Evolutionary conservation across 2,888 invertebrate genomes (phyloP).

Genomic region (Trachelus iudaicus): DNA sequence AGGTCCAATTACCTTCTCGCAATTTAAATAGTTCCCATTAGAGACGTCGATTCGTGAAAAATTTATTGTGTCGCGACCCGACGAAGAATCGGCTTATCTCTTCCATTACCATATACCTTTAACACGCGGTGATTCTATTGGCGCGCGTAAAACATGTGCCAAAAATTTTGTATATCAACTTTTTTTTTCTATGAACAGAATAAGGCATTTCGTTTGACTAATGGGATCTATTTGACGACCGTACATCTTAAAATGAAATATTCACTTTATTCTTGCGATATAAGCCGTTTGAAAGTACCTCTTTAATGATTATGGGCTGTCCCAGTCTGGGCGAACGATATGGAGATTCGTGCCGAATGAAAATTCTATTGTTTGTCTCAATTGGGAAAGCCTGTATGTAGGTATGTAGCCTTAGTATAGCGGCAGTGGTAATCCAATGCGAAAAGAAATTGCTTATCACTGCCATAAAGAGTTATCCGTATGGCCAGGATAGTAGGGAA

Average conservation of each 20-base stretch:
- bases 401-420: not conserved
- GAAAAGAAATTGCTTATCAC: not conserved
- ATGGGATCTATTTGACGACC: not conserved
- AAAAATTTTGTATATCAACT: not conserved
- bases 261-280: not conserved
- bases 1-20: constrained; percentile 38
- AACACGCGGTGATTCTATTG: not conserved
- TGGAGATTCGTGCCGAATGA: not conserved
- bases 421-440: not conserved
- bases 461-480: constrained; percentile 1
- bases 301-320: not conserved
- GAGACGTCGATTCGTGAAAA: not conserved
- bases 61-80: not conserved
- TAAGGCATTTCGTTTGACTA: not conserved
- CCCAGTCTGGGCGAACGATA: not conserved
- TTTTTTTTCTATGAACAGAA: not conserved
- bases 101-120: not conserved
- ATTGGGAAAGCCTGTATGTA: not conserved
- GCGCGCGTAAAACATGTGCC: not conserved
- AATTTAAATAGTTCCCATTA: constrained; percentile 24
- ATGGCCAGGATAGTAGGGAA: constrained; percentile 6
- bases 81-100: not conserved
- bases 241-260: not conserved
- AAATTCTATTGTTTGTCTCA: not conserved
- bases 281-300: not conserved